Percentiles rank a stretch among this genome's conserved stretches.
Conservation (phyloP, 1,140 invertebrate species). For the Drosophila repleta region DNA sequence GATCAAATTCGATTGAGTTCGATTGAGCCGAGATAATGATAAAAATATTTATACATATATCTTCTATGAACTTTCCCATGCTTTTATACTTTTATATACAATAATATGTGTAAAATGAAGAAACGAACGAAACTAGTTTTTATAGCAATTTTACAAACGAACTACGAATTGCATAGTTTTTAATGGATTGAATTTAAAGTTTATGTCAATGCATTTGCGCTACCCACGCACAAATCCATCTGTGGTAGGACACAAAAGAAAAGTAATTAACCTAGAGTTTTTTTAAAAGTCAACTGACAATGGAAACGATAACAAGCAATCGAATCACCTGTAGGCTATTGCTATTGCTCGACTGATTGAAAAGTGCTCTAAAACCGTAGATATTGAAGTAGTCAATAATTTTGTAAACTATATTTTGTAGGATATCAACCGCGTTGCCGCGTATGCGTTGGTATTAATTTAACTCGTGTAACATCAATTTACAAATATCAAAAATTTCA, state of each 20-base stretch:
- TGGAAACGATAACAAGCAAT: constrained; percentile 60
- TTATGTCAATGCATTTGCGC: constrained; percentile 49
- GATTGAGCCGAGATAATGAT: constrained; percentile 54
- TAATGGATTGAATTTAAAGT: constrained; percentile 75
- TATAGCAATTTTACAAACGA: constrained; percentile 81
- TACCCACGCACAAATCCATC: constrained; percentile 39
- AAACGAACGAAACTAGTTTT: constrained; percentile 82
- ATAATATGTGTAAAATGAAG: constrained; percentile 72
- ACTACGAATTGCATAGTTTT: constrained; percentile 78
- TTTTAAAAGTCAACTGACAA: constrained; percentile 73
- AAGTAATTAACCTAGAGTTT: constrained; percentile 64
- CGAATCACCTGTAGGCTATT: constrained; percentile 57
- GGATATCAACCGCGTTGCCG: constrained; percentile 46
- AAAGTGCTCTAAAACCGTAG: constrained; percentile 49
- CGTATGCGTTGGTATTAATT: constrained; percentile 47
- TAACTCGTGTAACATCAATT: constrained; percentile 13
- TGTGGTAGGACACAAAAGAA: constrained; percentile 54
- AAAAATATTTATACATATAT: constrained; percentile 27
- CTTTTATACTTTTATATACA: constrained; percentile 82
- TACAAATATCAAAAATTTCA: constrained; percentile 60
- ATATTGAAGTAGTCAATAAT: constrained; percentile 49
- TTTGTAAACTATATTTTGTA: constrained; percentile 72
- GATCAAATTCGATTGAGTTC: constrained; percentile 46
- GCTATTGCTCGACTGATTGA: constrained; percentile 83
- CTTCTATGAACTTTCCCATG: constrained; percentile 76